Conservation (phyloP, 1,140 invertebrate species). For the Bathynomus jamesi region DNA sequence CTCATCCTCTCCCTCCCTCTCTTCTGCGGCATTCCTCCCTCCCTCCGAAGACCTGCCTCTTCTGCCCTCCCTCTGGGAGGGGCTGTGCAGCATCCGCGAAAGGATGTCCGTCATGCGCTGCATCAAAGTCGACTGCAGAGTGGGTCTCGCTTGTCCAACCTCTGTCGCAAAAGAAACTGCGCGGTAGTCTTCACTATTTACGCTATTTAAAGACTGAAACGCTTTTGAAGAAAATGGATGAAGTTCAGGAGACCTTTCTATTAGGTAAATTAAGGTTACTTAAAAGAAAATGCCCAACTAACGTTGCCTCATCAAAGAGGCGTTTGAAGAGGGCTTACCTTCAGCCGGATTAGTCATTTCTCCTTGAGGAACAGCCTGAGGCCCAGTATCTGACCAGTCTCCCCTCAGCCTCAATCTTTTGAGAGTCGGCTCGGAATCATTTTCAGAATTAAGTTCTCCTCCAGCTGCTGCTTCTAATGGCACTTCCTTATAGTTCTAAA, state of each 20-base stretch:
- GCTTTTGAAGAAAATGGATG: background rate
- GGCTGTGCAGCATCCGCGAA: constrained; percentile 56
- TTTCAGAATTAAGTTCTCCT: constrained; percentile 10
- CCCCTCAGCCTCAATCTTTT: constrained; percentile 68
- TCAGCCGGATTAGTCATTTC: constrained; percentile 28
- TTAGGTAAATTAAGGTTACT: no score
- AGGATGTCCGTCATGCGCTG: constrained; percentile 76
- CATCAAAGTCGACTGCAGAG: constrained; percentile 67
- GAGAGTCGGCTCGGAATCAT: constrained; percentile 50
- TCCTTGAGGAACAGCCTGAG: constrained; percentile 58
- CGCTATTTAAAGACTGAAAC: background rate
- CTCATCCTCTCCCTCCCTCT: constrained; percentile 6
- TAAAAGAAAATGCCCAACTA: no score
- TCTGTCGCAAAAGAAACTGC: constrained; percentile 38
- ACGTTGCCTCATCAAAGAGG: no score
- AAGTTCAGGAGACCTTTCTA: background rate
- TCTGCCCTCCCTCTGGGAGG: constrained; percentile 21
- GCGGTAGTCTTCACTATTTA: background rate
- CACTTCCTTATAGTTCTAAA: constrained; percentile 26
- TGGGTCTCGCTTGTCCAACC: constrained; percentile 45
- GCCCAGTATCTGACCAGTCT: constrained; percentile 86
- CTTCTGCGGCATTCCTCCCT: constrained; percentile 8
- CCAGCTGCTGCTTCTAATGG: constrained; percentile 7
- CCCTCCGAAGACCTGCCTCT: constrained; percentile 11
- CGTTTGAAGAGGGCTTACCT: no score